phyloP scores from a whole-genome alignment of 2,797 vertebrate genomes.

The Gila robusta region DNA sequence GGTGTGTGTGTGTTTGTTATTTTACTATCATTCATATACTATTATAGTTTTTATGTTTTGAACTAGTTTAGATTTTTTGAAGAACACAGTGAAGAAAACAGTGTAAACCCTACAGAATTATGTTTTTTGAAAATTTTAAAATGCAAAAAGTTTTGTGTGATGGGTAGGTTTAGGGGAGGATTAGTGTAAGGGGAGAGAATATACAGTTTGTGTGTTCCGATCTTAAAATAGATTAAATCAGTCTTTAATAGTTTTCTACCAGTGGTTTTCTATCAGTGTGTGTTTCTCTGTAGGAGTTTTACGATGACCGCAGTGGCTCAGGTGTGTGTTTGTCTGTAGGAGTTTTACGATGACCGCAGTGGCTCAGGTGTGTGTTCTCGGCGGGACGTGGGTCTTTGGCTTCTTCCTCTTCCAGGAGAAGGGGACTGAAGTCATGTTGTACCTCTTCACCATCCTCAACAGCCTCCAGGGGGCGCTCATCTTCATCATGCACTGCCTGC shows the following conservation, averaged over 20 bases:
- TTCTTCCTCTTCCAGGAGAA: slow-evolving; percentile 81
- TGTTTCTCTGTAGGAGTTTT: slow-evolving; percentile 75
- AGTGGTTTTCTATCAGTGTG: not conserved
- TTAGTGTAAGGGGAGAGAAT: no score
- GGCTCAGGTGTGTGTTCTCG: slow-evolving; percentile 87
- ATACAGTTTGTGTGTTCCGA: no score
- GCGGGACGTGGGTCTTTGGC: slow-evolving; percentile 87
- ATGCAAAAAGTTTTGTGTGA: no score
- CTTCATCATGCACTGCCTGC: slow-evolving; percentile 86
- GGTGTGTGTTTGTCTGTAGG: slow-evolving; percentile 82
- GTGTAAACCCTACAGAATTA: no score
- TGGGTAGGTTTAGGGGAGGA: no score
- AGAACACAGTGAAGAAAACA: no score
- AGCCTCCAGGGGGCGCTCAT: slow-evolving; percentile 88
- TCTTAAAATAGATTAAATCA: no score
- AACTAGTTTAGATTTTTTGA: no score
- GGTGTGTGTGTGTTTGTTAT: not conserved
- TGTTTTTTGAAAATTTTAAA: no score
- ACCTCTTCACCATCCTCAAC: slow-evolving; percentile 86
- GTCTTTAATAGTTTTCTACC: no score
- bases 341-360: slow-evolving; percentile 84
- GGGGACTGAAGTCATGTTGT: slow-evolving; percentile 63
- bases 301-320: slow-evolving; percentile 86
- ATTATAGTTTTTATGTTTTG: no score
- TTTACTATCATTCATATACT: no score